Evolutionary conservation across 2,888 invertebrate genomes (phyloP).

Genomic region (Amitus sp.): DNA sequence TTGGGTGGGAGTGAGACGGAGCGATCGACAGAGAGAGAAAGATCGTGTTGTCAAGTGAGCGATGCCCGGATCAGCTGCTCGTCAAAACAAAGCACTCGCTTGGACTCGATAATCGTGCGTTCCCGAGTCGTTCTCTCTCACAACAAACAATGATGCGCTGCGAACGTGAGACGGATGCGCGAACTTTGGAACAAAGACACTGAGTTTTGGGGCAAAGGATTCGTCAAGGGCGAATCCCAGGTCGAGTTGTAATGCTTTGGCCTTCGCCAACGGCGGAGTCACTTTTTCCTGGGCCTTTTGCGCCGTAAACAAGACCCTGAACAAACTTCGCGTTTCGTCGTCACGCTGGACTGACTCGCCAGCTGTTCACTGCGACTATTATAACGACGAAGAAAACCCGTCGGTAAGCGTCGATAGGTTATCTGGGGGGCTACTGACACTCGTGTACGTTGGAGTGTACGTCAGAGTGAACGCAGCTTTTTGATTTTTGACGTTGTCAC

Average conservation of each 20-base stretch:
- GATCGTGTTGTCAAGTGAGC: constrained; percentile 31
- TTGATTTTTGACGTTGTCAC: too few species aligned
- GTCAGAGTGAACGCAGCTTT: too few species aligned
- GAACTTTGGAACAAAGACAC: constrained; percentile 52
- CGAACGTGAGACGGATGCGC: constrained; percentile 55
- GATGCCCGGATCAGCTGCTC: constrained; percentile 55
- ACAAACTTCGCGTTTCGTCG: too few species aligned
- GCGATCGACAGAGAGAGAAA: neutral
- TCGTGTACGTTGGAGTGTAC: too few species aligned
- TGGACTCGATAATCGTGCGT: constrained; percentile 5
- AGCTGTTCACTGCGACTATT: too few species aligned
- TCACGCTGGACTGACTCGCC: too few species aligned
- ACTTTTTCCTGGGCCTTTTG: constrained; percentile 20
- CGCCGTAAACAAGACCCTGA: constrained; percentile 15
- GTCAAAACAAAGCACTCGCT: constrained; percentile 57
- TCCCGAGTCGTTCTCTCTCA: constrained; percentile 29
- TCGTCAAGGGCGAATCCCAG: too few species aligned
- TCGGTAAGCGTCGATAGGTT: too few species aligned
- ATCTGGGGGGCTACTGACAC: too few species aligned
- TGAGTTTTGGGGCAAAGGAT: constrained; percentile 38
- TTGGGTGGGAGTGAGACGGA: too few species aligned
- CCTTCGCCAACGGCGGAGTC: constrained; percentile 7
- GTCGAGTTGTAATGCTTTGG: too few species aligned
- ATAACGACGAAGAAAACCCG: too few species aligned
- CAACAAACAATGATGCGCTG: constrained; percentile 61